Evolutionary conservation across 2,113 vertebrate genomes (phyloP).

Genomic region (Tamias sibiricus): DNA sequence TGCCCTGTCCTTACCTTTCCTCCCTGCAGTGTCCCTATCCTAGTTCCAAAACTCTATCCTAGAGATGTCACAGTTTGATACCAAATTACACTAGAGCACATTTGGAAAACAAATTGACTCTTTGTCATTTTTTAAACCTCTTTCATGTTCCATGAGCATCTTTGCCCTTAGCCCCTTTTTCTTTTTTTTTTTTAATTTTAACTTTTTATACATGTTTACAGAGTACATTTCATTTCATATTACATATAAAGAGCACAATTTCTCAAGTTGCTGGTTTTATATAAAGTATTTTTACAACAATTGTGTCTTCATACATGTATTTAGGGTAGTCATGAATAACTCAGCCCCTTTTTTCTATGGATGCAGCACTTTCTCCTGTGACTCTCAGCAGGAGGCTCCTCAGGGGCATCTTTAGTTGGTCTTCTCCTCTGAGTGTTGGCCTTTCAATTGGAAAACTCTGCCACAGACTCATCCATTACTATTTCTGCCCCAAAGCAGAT

Average conservation of each 20-base stretch:
- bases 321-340: too few species aligned
- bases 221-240: too few species aligned
- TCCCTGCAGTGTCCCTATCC: not conserved
- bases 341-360: not conserved
- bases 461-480: not conserved
- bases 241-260: too few species aligned
- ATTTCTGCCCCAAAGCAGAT: not conserved
- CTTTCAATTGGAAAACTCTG: not conserved
- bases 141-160: not conserved
- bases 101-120: not conserved
- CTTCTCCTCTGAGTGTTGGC: not conserved
- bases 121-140: not conserved
- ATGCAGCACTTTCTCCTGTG: not conserved
- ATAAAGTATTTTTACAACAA: too few species aligned
- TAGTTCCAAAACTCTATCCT: not conserved
- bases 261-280: too few species aligned
- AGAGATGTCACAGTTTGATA: not conserved
- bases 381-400: not conserved
- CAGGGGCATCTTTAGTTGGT: not conserved
- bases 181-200: too few species aligned
- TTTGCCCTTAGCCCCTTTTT: not conserved
- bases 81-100: not conserved
- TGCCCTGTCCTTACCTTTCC: not conserved
- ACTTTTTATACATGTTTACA: too few species aligned
- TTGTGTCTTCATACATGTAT: too few species aligned